phyloP scores from a whole-genome alignment of 2,888 invertebrate species.

The Megalurothrips usitatus region DNA sequence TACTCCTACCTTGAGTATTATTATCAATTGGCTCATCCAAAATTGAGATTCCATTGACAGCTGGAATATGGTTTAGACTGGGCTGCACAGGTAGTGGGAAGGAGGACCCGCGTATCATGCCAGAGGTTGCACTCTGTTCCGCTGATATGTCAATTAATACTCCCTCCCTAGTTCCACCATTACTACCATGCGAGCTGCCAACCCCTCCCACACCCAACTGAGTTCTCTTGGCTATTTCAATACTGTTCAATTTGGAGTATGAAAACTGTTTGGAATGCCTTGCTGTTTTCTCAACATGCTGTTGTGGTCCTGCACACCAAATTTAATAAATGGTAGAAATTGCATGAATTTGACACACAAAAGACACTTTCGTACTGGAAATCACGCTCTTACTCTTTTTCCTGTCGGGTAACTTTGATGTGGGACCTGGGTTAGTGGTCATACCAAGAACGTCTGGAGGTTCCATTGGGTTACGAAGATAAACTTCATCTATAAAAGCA shows the following conservation, averaged over 20 bases:
- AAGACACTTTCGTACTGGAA: background rate
- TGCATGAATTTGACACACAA: background rate
- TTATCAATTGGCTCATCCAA: constrained; percentile 70
- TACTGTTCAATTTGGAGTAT: background rate
- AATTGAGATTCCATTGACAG: constrained; percentile 50
- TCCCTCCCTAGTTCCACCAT: constrained; percentile 16
- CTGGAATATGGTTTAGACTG: background rate
- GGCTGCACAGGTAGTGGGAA: constrained; percentile 28
- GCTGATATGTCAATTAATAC: constrained; percentile 28
- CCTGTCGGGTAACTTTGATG: constrained; percentile 31
- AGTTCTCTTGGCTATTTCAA: background rate
- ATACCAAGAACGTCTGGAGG: constrained; percentile 60
- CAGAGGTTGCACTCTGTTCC: constrained; percentile 56
- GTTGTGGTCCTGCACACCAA: background rate
- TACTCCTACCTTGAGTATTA: constrained; percentile 31
- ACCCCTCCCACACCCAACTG: background rate
- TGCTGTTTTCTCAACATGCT: background rate
- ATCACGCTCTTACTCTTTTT: constrained; percentile 38
- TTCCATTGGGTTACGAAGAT: constrained; percentile 69
- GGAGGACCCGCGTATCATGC: constrained; percentile 60
- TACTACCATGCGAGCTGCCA: background rate
- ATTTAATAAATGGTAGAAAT: background rate
- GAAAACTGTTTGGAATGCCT: background rate
- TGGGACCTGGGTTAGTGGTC: constrained; percentile 34
- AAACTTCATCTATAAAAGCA: constrained; percentile 70